Percentiles rank a stretch among this genome's conserved stretches.
Conservation (phyloP, 2,888 invertebrate species). For the Conchocele bisecta region DNA sequence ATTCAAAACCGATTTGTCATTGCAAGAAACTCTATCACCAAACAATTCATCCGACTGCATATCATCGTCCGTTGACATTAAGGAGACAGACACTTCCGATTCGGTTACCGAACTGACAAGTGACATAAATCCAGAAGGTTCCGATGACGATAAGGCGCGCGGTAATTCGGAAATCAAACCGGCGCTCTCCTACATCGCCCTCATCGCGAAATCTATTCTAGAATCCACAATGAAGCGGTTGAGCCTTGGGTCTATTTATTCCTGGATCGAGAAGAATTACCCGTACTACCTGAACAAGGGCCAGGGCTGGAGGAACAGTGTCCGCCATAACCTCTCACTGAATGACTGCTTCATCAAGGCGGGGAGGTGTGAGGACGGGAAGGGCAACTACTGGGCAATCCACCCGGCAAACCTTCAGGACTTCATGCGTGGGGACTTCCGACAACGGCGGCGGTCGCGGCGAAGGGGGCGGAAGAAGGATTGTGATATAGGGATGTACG, state of each 20-base stretch:
- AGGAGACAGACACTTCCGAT: conserved; percentile 40
- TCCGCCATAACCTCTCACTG: conserved; percentile 80
- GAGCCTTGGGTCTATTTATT: conserved; percentile 81
- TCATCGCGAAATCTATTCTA: conserved; percentile 81
- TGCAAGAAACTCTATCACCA: conserved; percentile 54
- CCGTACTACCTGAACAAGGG: conserved; percentile 79
- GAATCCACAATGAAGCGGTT: conserved; percentile 76
- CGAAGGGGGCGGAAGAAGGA: conserved; percentile 76
- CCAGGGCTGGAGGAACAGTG: conserved; percentile 81
- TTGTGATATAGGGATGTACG: conserved; percentile 74
- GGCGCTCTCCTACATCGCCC: conserved; percentile 80
- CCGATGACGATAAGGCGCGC: conserved; percentile 61
- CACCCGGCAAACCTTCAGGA: conserved; percentile 80
- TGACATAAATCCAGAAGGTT: conserved; percentile 47
- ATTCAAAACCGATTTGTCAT: conserved; percentile 54
- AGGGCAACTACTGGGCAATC: conserved; percentile 81
- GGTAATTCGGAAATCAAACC: conserved; percentile 77
- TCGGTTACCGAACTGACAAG: conserved; percentile 50
- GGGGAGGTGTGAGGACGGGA: conserved; percentile 78
- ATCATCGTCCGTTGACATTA: conserved; percentile 36
- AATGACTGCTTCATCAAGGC: conserved; percentile 81
- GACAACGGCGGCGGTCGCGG: conserved; percentile 75
- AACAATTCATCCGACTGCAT: conserved; percentile 54
- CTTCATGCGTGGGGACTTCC: conserved; percentile 79
- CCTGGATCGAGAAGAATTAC: conserved; percentile 80